Base-by-base conservation (phyloP, 2,888 invertebrate genomes). In the Leistus spinibarbis region DNA sequence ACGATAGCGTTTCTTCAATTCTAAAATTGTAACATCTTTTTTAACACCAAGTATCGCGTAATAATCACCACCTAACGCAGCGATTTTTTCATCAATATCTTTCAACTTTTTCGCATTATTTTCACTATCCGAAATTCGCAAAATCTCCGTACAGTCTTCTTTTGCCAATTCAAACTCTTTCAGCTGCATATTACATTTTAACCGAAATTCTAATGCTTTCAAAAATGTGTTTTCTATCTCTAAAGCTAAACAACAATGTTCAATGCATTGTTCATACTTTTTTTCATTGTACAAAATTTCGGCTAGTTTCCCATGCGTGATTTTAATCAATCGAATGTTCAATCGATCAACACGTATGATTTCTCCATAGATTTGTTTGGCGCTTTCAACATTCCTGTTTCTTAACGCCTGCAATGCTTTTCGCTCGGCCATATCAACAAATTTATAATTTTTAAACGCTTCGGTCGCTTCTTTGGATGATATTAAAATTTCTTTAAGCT, bases 1-100 rank as follows among this genome's bases (percentile, higher is more conserved):
- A 5, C 20, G 53, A 75, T 63, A 75, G 20, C 63, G 24, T 64
- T 69, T 75, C 54, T 75, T 75, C 53, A 75, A 63, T 24, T 75
- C 75, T 27, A n/a, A n/a, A 0, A 20, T 22, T 7, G 69, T 22
- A 17, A 63, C 62, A 64, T 64, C 24, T 68, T 13, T 69, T 4
- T 63, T 56, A 4, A 75, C 20, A 10, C 69, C 69, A 4, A 75
- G 27, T 20, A 68, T 24, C 3, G 13, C 13, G n/a, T 71, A 62
- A 68, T 68, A 17, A 75, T 75, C 56, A 56, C 27, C 27, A 22
- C 27, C 27, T 24, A 53, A 19, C 3, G 13, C 1, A 16, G n/a
- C n/a, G 17, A 13, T 13, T 20, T 10, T 56, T 9, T 56, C 19
- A 24, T 63, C 22, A 19, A 60, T 53, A 54, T 56, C 53, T 23